Percentiles rank a stretch among this genome's conserved stretches.
These are phyloP conservation scores for rabbit (Oryctolagus cuniculus) DNA, from an alignment of 2,113 vertebrate genomes.

Conservation along the genomic window DNA sequence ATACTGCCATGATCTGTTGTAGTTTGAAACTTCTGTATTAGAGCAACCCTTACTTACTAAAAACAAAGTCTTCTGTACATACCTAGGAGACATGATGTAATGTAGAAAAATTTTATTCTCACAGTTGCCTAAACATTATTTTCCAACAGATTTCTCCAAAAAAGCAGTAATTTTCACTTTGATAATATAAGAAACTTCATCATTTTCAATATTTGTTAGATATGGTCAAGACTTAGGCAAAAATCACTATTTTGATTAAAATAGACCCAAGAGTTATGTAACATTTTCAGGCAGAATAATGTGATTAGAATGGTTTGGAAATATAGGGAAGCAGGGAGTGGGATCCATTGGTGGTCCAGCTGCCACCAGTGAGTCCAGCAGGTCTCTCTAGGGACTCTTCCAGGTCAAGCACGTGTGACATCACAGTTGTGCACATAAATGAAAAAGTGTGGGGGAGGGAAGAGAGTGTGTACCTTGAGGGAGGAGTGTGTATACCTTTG, in stretches of 20 bases:
- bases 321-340: neutral
- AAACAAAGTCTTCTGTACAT: neutral
- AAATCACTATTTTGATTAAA: conserved; percentile 36
- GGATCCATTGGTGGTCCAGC: rapidly evolving
- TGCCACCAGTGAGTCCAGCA: neutral
- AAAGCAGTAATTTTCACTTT: conserved; percentile 32
- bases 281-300: neutral
- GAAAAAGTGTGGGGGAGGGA: conserved; percentile 31
- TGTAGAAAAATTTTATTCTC: conserved; percentile 25
- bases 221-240: conserved; percentile 9
- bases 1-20: neutral
- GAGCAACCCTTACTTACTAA: conserved; percentile 12
- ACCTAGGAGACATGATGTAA: conserved; percentile 15
- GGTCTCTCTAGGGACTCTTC: neutral
- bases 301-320: neutral
- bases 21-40: neutral
- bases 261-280: neutral
- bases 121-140: neutral
- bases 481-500: neutral
- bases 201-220: neutral
- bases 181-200: conserved; percentile 15
- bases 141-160: neutral
- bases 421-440: neutral
- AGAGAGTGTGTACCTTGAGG: neutral
- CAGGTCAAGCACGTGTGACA: neutral